phyloP scores from a whole-genome alignment of 2,888 invertebrate genomes.

The Cheilosia variabilis region DNA sequence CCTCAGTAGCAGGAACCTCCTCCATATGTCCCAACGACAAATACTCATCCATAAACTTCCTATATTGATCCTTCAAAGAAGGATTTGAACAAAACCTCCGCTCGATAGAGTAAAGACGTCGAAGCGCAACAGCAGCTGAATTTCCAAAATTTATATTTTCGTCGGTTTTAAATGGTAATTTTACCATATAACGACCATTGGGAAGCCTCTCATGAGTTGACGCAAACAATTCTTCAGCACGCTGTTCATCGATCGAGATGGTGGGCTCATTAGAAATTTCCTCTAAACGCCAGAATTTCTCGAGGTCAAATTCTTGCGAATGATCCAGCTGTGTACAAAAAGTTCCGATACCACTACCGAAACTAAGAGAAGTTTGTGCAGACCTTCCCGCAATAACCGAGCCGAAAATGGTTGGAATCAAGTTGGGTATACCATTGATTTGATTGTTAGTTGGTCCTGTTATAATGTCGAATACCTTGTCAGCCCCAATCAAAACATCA shows the following conservation, averaged over 20 bases:
- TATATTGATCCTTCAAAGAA: not conserved
- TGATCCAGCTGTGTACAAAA: constrained; percentile 1
- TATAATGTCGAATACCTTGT: constrained; percentile 2
- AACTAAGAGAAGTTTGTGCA: too few relatives aligned
- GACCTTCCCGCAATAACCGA: not conserved
- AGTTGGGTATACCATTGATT: not conserved
- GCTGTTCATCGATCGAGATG: not conserved
- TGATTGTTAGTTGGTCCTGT: constrained; percentile 5
- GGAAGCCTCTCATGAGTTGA: not conserved
- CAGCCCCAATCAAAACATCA: constrained; percentile 17
- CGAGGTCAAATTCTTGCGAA: constrained; percentile 10
- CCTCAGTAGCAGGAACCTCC: not conserved
- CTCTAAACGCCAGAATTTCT: not conserved
- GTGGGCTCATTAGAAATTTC: not conserved
- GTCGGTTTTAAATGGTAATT: not conserved
- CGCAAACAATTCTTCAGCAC: constrained; percentile 5
- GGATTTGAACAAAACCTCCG: not conserved
- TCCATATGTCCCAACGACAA: not conserved
- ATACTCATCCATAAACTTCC: not conserved
- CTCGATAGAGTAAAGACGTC: not conserved
- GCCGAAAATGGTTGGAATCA: constrained; percentile 13
- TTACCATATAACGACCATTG: not conserved
- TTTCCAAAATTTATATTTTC: not conserved
- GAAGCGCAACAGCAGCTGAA: not conserved
- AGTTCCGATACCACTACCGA: not conserved